Evolutionary conservation across 2,888 invertebrate genomes (phyloP), one percentile per base, ranked within the genome.

Genomic region (Lysandra coridon): DNA sequence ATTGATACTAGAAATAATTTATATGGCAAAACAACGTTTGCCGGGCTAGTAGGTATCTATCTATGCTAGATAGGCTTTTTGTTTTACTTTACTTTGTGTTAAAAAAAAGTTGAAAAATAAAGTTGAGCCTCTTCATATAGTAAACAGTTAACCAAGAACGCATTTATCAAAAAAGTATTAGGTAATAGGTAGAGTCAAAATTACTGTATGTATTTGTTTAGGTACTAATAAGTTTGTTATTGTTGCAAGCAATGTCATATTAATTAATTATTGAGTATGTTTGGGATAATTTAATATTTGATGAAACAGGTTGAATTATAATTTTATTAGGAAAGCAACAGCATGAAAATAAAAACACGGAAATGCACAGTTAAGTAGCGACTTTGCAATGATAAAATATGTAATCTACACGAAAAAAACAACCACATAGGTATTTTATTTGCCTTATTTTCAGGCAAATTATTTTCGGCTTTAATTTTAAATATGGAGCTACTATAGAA

Each of bases 281-380:
- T 23, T 64, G 30, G 64, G 64, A 10, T 30, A 30, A 69, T 69
- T 69, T 17, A 57, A 57, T 69, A 17, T 69, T 23, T 5, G 12
- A 69, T 69, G 7, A 12, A 69, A 33, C 69, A 12, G 14, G 69
- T 69, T 69, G 49, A 14, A 69, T 14, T 69, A 57, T 33, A 33
- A 69, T 69, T 69, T 69, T 14, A 69, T 69, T 33, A 64, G 64
- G 23, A 64, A 64, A 64, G 64, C 64, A 64, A 64, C 64, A 64
- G 23, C 12, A 69, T 69, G 33, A 12, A 69, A 69, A 69, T 37
- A 33, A 33, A 69, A 37, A 33, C 4, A 33, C 69, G 69, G 69
- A 69, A 69, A 69, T 30, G 33, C 33, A 33, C 69, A 33, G 30
- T 37, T 69, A 33, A 30, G 69, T 69, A 69, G 69, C 69, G 69